Percentiles rank a stretch among this genome's conserved stretches.
Evolutionary conservation across 2,888 invertebrate species (phyloP).

Genomic region (Acrobeloides nanus): DNA sequence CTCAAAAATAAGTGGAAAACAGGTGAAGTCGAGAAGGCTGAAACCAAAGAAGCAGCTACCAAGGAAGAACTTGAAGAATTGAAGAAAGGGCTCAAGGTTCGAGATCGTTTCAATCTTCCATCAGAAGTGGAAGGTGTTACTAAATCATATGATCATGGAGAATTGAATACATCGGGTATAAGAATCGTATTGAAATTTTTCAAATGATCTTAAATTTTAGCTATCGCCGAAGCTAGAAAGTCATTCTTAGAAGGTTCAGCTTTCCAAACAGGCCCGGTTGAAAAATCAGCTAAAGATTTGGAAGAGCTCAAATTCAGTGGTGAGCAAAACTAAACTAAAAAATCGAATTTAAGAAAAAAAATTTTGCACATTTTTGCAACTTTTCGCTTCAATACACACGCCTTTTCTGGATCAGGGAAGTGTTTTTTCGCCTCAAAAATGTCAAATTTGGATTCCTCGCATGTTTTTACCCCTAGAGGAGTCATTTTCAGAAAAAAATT

Average conservation of each 20-base stretch:
- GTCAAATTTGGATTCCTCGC: no score
- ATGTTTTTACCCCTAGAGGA: no score
- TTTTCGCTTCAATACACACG: no score
- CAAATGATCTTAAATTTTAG: conserved; percentile 10
- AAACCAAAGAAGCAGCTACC: conserved; percentile 33
- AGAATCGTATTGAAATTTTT: background rate
- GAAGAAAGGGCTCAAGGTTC: conserved; percentile 45
- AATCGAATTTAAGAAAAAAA: no score
- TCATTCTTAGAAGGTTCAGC: conserved; percentile 50
- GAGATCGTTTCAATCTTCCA: conserved; percentile 49
- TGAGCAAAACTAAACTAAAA: no score
- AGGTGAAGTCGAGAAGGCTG: conserved; percentile 50
- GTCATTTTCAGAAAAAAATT: no score
- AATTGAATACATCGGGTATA: conserved; percentile 46
- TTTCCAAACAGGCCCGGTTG: conserved; percentile 38
- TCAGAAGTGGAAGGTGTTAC: conserved; percentile 28
- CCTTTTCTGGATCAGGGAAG: no score
- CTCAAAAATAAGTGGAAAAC: conserved; percentile 54
- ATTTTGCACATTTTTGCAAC: no score
- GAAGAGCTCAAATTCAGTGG: conserved; percentile 45
- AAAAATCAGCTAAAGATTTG: conserved; percentile 38
- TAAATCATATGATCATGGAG: conserved; percentile 39
- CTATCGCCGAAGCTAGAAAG: conserved; percentile 42
- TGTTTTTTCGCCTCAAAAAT: no score
- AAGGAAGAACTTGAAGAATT: conserved; percentile 49